Percentiles rank a stretch among this genome's conserved stretches.
Evolutionary conservation across 1,140 invertebrate genomes (phyloP).

Genomic region (Hyposmocoma kahamanoa): DNA sequence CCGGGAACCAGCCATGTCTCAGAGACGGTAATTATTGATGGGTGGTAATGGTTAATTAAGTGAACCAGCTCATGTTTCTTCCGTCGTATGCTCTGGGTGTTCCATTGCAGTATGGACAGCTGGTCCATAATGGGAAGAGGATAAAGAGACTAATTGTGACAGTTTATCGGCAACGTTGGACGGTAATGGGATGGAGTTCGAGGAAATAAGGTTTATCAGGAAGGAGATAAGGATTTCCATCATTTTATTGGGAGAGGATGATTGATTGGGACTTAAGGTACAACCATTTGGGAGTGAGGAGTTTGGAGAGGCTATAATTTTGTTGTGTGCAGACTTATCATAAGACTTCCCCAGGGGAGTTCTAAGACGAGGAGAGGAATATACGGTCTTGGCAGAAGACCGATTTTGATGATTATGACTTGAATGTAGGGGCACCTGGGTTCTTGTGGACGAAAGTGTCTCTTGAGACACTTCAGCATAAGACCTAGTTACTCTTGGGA

Average conservation of each 20-base stretch:
- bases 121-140: constrained; percentile 1
- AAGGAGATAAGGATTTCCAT: background rate
- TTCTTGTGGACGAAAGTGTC: background rate
- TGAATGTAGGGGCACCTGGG: no score
- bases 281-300: constrained; percentile 2
- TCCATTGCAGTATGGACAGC: constrained; percentile 12
- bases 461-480: background rate
- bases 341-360: background rate
- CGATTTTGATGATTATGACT: no score
- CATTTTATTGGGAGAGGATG: background rate
- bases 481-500: background rate
- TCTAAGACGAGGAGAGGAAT: background rate
- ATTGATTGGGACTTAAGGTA: background rate
- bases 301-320: background rate
- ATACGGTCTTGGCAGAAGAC: background rate
- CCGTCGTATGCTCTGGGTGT: constrained; percentile 6
- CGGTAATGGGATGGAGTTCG: constrained; percentile 5
- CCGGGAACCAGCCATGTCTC: background rate
- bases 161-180: constrained; percentile 11
- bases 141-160: background rate
- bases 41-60: background rate
- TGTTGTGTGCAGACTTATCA: background rate
- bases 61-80: constrained; percentile 6
- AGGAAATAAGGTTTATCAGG: background rate
- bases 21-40: background rate